Evolutionary conservation across 92 coral and sea anemone species (phyloP).

Genomic region (Virgularia gustaviana): DNA sequence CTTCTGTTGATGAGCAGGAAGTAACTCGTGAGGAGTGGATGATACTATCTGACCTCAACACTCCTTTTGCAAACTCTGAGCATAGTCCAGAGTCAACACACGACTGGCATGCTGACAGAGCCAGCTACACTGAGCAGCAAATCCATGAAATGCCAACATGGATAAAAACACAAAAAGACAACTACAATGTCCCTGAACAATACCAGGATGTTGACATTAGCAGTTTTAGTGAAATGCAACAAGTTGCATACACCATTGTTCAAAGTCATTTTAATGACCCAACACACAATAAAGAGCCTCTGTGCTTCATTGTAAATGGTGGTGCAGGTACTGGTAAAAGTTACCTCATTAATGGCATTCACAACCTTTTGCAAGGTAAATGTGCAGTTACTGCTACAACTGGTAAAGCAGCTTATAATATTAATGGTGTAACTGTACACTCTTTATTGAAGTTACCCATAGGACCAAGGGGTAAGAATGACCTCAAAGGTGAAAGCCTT

Average conservation of each 20-base stretch:
- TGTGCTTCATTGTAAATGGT: conserved; percentile 50
- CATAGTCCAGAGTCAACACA: conserved; percentile 29
- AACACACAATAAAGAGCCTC: conserved; percentile 34
- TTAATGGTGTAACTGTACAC: conserved; percentile 56
- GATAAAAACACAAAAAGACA: conserved; percentile 20
- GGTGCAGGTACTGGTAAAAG: conserved; percentile 56
- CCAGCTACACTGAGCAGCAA: conserved; percentile 47
- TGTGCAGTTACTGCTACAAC: conserved; percentile 58
- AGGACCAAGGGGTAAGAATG: conserved; percentile 52
- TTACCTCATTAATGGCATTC: conserved; percentile 46
- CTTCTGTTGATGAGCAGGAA: conserved; percentile 13
- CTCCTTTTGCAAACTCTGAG: conserved; percentile 27
- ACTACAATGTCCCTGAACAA: conserved; percentile 7
- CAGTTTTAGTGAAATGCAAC: conserved; percentile 52
- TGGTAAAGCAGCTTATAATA: conserved; percentile 55
- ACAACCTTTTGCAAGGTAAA: conserved; percentile 46
- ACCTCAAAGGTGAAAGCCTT: conserved; percentile 61
- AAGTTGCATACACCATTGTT: conserved; percentile 54
- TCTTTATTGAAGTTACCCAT: conserved; percentile 64
- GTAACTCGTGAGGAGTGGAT: conserved; percentile 63
- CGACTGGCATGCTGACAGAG: conserved; percentile 46
- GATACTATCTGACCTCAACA: conserved; percentile 52
- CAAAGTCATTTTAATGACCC: conserved; percentile 37
- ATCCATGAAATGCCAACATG: conserved; percentile 35
- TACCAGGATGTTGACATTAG: conserved; percentile 29